Base-by-base conservation (phyloP, 2,113 vertebrate species). In the Oxyruncus cristatus region DNA sequence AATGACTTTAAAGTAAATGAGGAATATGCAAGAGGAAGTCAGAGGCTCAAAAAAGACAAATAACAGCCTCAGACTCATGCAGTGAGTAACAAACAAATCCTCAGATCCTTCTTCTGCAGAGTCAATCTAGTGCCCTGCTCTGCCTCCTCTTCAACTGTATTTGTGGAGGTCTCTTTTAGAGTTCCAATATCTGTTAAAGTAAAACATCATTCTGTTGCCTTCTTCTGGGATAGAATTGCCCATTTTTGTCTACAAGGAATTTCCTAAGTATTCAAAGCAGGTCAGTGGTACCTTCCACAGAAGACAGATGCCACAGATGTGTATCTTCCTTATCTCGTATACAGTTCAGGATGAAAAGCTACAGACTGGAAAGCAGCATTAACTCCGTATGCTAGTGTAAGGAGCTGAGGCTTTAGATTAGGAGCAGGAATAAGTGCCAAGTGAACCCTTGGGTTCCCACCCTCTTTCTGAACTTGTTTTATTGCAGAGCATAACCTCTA, bases 381-480 rank as follows among this genome's bases (percentile, higher is more conserved):
- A 84, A 74, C 8, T 18, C 10, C 1, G 0, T 15, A 27, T 32
- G 17, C 39, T 37, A 30, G 37, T 42, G 26, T 49, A 50, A 88
- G 42, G 20, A 89, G 23, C 23, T 17, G 41, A 75, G 49, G 27
- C 16, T 85, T 90, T 85, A 88, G 61, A 93, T 63, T 53, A 89
- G 52, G 27, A 70, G 5, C 33, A 81, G 30, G 35, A 86, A 5
- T 18, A 84, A 95, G 6, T 71, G 76, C 56, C 80, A 71, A 67
- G 21, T 52, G 47, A 81, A 27, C 26, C 49, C 52, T 70, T 33
- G 32, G 19, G 47, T 74, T 96, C 72, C 80, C 55, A 81, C 47
- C 14, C 30, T 73, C 27, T 74, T 86, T 78, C 86, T 87, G 73
- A 95, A 87, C 42, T 87, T 87, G 42, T 71, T 89, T 91, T 95